Conservation (phyloP, 2,113 vertebrate species). For the human region DNA sequence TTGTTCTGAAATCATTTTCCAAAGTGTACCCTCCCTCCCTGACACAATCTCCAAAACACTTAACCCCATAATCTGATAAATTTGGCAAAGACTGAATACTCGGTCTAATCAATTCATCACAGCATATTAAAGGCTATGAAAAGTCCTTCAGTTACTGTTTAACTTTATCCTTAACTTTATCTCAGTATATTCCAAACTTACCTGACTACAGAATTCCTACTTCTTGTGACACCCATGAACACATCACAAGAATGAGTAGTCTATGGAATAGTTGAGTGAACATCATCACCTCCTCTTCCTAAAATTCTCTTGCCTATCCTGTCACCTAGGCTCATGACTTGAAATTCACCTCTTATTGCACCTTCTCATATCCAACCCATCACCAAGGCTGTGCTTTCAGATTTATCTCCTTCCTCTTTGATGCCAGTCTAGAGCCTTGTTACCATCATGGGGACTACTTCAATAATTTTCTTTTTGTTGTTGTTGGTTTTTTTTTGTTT, state of each 20-base stretch:
- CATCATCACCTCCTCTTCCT: neutral
- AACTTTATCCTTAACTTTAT: conserved; percentile 26
- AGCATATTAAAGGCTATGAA: conserved; percentile 40
- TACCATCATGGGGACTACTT: neutral
- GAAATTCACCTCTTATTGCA: neutral
- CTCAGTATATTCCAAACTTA: conserved; percentile 7
- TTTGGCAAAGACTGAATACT: conserved; percentile 5
- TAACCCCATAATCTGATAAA: neutral
- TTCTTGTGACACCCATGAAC: neutral
- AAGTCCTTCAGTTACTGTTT: neutral
- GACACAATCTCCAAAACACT: neutral
- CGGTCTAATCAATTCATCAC: neutral
- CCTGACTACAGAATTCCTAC: neutral
- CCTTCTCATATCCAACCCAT: neutral
- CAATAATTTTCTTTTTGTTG: neutral
- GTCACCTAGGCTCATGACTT: neutral
- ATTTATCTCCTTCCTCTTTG: neutral
- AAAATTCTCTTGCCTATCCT: neutral
- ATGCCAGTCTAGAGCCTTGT: neutral
- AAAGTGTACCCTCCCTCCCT: neutral
- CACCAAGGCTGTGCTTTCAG: neutral
- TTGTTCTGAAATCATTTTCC: conserved; percentile 36
- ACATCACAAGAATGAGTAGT: neutral
- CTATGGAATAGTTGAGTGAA: neutral
- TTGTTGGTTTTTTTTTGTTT: too few relatives aligned